Evolutionary conservation across 2,888 invertebrate species (phyloP), one percentile per base, ranked within the genome.

Genomic region (Perdita meconis): DNA sequence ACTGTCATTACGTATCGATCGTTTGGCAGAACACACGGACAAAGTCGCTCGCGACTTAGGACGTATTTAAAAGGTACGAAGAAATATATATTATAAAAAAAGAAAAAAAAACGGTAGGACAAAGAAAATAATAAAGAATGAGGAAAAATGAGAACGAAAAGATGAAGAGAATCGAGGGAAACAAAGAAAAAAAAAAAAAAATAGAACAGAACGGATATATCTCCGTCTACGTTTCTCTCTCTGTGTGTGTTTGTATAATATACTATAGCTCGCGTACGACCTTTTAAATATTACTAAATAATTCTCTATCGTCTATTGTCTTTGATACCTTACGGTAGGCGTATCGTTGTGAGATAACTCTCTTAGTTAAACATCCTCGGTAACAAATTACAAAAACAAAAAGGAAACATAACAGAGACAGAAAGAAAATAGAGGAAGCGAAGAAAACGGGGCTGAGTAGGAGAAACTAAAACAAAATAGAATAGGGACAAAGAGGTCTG

Each of bases 291-390:
- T 30, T 47, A 89, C 86, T 90, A 90, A 91, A 89, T 90, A 89
- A 90, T 89, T 86, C 85, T 89, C 87, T 90, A 88, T 87, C 83
- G 85, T 85, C 90, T 90, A 90, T 90, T 91, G 91, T 90, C 90
- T 90, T 87, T 89, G 87, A 90, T 90, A 90, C 89, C 89, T 87
- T 65, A 88, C 86, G 88, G 88, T 89, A 90, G 89, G 88, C 88
- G 85, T 88, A 88, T 91, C 91, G 91, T 91, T 91, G 90, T 90
- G 88, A 90, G 88, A 88, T 89, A 90, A 89, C 82, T 69, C 86
- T 75, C 40, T 22, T 22, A 47, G 60, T 87, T 86, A 85, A 85
- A 82, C 84, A 69, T 80, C 75, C 71, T 85, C 86, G 85, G 86
- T 85, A 90, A 89, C 86, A 47, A 47, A 47, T 47, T 19, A 22